Evolutionary conservation across 2,113 vertebrate genomes (phyloP), one percentile per base, ranked within the genome.

Genomic region (Haliaeetus leucogaster): DNA sequence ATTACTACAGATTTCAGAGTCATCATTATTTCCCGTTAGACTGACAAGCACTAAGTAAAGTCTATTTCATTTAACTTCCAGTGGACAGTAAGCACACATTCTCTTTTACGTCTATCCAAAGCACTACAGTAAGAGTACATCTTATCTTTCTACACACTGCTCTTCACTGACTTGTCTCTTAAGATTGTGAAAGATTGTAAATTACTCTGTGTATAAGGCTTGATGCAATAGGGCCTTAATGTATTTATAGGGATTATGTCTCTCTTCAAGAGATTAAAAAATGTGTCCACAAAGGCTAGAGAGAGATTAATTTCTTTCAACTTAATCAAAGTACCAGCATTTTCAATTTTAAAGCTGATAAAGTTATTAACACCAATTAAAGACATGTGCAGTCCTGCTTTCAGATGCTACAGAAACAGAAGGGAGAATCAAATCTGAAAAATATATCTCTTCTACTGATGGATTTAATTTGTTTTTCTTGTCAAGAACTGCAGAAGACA

Each of bases 401-500:
- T 58, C 61, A 82, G 47, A 59, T 52, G 47, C 68, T 47, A 74
- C 19, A 65, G 58, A 72, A 81, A 81, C 27, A 52, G 23, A 63
- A 50, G 1, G 11, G 32, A 15, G 22, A 86, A 86, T 58, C 6
- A 61, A 40, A 48, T 9, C 7, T 73, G 32, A 53, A 62, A 80
- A 45, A 56, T 10, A 40, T 27, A 16, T 70, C 20, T 73, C 36
- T 53, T 38, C 52, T 91, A 5, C 38, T 55, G 71, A 47, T 42
- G 34, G 40, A 91, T 91, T 95, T 81, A 0, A n/a, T 76, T 93
- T 96, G 34, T 85, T 91, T 93, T 94, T 70, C 74, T 83, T 90
- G 73, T 62, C n/a, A 71, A 84, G 59, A 74, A 66, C n/a, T 10
- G 40, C 66, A 73, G 55, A 77, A 94, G 67, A 95, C 80, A 93